These are phyloP conservation scores for Origma solitaria DNA, from an alignment of 2,113 vertebrate species.

Conservation along the genomic window DNA sequence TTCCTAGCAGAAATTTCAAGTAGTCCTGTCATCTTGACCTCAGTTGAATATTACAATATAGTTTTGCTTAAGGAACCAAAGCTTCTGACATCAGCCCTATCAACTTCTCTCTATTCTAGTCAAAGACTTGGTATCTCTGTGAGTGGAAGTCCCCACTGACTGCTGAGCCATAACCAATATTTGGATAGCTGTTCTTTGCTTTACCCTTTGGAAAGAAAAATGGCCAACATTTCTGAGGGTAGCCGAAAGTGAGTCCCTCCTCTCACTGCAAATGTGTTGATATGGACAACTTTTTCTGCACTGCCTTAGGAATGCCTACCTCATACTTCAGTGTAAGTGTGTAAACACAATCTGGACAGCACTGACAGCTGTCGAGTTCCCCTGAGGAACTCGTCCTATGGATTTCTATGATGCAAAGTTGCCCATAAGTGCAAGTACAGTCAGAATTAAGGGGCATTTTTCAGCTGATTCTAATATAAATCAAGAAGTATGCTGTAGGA, in stretches of 20 bases:
- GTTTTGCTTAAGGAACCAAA: background rate
- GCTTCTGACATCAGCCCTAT: background rate
- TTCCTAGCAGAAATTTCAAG: background rate
- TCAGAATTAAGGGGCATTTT: background rate
- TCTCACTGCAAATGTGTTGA: background rate
- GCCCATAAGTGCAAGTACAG: background rate
- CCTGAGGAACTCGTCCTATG: background rate
- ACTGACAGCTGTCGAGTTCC: background rate
- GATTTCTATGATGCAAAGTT: background rate
- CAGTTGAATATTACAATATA: background rate
- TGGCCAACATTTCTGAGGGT: background rate
- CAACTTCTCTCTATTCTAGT: background rate
- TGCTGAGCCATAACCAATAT: constrained; percentile 27
- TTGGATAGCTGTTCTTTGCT: constrained; percentile 61
- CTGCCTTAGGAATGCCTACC: background rate
- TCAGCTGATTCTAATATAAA: background rate
- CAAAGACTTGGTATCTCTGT: background rate
- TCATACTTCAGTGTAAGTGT: background rate
- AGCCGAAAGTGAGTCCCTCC: background rate
- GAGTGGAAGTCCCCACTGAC: constrained; percentile 2
- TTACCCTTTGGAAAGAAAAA: constrained; percentile 14
- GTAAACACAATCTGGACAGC: background rate
- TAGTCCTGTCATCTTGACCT: background rate
- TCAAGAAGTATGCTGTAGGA: background rate
- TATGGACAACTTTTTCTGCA: background rate